Conservation (phyloP, 2,797 vertebrate species). For the Spinus pinus region DNA sequence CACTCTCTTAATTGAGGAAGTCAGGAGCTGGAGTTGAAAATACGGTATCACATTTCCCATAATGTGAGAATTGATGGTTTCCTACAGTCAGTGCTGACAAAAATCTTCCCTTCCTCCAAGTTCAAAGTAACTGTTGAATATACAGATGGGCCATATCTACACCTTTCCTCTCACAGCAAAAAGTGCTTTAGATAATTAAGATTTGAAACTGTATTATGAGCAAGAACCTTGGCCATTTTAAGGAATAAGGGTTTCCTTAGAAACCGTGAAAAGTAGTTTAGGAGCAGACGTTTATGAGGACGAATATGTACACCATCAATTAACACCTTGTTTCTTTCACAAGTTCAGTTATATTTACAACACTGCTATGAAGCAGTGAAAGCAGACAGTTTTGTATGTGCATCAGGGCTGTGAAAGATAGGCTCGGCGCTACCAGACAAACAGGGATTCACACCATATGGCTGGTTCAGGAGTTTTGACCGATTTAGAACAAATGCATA, state of each 20-base stretch:
- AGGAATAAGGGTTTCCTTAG: constrained; percentile 61
- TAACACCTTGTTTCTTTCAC: constrained; percentile 60
- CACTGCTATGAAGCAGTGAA: constrained; percentile 46
- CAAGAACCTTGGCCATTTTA: constrained; percentile 25
- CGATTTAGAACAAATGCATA: constrained; percentile 54
- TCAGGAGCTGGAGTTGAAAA: constrained; percentile 38
- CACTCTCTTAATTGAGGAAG: constrained; percentile 55
- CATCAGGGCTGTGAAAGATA: constrained; percentile 42
- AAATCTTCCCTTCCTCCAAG: constrained; percentile 53
- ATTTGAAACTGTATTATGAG: constrained; percentile 40
- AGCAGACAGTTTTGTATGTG: constrained; percentile 62
- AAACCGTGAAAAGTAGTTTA: constrained; percentile 47
- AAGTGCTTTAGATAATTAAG: constrained; percentile 35
- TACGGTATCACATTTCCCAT: constrained; percentile 54
- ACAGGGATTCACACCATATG: constrained; percentile 57
- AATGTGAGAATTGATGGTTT: constrained; percentile 61
- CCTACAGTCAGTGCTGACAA: background rate
- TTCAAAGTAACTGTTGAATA: constrained; percentile 56
- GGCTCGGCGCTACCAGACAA: constrained; percentile 30
- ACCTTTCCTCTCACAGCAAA: constrained; percentile 19
- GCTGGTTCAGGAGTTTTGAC: constrained; percentile 60
- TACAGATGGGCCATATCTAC: constrained; percentile 61
- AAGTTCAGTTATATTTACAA: constrained; percentile 60
- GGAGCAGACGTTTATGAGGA: constrained; percentile 45
- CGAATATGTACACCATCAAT: constrained; percentile 17